Evolutionary conservation across 2,113 vertebrate species (phyloP).

Genomic region (Crotophaga sulcirostris): DNA sequence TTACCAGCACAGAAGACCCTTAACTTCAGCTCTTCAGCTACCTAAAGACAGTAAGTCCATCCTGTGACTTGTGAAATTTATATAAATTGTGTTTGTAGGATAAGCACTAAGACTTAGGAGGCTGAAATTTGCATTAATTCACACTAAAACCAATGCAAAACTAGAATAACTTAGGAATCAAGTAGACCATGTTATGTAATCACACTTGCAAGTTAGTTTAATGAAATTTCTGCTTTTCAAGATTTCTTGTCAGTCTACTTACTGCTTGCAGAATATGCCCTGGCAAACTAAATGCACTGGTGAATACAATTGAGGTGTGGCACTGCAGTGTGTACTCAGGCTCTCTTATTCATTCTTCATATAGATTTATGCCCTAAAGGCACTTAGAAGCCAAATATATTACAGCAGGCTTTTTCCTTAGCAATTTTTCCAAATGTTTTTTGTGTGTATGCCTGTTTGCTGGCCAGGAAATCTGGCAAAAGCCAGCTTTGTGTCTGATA

Average conservation of each 20-base stretch:
- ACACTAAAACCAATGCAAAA: not conserved
- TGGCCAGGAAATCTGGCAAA: not conserved
- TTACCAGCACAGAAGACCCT: not conserved
- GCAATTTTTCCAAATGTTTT: not conserved
- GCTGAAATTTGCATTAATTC: not conserved
- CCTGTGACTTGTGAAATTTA: not conserved
- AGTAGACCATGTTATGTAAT: not conserved
- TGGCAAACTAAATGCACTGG: not conserved
- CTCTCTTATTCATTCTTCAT: not conserved
- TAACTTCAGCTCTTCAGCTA: not conserved
- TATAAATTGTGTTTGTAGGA: not conserved
- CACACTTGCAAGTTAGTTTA: not conserved
- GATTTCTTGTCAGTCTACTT: not conserved
- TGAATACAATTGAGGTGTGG: not conserved
- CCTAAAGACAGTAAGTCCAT: not conserved
- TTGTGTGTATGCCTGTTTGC: not conserved
- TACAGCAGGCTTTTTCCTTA: not conserved
- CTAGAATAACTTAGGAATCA: not conserved
- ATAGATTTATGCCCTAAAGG: not conserved
- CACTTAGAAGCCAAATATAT: not conserved
- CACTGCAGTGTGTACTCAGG: not conserved
- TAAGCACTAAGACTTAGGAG: not conserved
- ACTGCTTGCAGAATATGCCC: not conserved
- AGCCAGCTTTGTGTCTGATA: not conserved
- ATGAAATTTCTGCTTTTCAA: not conserved